Base-by-base conservation (phyloP, 2,113 vertebrate species). In the Plecturocebus donacophilus region DNA sequence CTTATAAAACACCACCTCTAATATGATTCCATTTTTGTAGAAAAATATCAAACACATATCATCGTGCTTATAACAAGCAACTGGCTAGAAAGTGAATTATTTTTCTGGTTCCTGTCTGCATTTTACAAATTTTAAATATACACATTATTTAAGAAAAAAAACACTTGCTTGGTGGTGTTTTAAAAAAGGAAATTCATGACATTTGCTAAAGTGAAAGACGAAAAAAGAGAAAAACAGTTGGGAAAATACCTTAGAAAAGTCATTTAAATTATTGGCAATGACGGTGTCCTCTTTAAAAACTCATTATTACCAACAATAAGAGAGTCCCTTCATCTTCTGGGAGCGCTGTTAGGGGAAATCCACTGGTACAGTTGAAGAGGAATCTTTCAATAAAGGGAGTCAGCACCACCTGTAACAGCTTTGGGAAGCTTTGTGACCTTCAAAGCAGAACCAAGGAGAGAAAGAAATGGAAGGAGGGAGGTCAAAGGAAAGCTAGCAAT, bases 401-500 rank as follows among this genome's bases (percentile, higher is more conserved):
- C 81, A 75, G 75, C 6, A 13, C 52, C 45, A 94, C 42, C 79
- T 86, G 40, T 30, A 93, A 70, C 32, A 96, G 81, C 35, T 93
- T 77, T 80, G 66, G 77, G 73, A 84, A 97, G 70, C 85, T 81
- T n/a, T 77, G 30, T 47, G 38, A 82, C n/a, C 40, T 45, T 92
- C 38, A 27, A 81, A 66, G 9, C 30, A 91, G 42, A 95, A 94
- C 61, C 21, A 94, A 96, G 54, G 52, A 23, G 27, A 56, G 70
- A 90, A 96, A 83, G 52, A 42, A 90, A 81, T 14, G 11, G 30
- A 76, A 93, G 45, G 27, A 88, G 38, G 87, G 17, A 77, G 77
- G 79, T 88, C 89, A 91, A 92, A 79, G 49, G 81, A 97, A 97
- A 97, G 68, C 42, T 2, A 92, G 40, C 40, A 94, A 94, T 86